Evolutionary conservation across 1,140 invertebrate genomes (phyloP).

Genomic region (Pteromalus puparum): DNA sequence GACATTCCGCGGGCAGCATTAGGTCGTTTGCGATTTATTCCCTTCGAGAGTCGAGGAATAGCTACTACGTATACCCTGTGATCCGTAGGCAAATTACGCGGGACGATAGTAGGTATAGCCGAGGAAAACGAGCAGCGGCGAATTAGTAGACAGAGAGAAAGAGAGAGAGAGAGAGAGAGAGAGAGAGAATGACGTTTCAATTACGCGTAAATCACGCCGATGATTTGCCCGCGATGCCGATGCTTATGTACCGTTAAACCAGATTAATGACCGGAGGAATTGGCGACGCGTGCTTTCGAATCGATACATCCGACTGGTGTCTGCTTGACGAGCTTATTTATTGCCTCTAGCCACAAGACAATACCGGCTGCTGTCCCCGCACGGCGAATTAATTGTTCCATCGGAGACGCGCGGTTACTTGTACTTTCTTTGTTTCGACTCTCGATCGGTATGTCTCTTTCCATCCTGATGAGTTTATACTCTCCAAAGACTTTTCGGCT

Average conservation of each 20-base stretch:
- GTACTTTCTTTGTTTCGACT: conserved; percentile 7
- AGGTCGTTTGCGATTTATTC: conserved; percentile 33
- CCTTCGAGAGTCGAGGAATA: background rate
- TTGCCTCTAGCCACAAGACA: background rate
- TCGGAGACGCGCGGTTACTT: background rate
- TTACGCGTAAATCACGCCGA: conserved; percentile 47
- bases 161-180: background rate
- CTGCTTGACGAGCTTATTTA: conserved; percentile 4
- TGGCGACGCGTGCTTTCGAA: conserved; percentile 12
- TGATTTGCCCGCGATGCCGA: conserved; percentile 17
- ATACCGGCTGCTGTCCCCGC: background rate
- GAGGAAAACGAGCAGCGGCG: conserved; percentile 28
- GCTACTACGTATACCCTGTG: background rate
- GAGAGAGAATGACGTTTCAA: conserved; percentile 45
- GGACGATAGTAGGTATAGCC: conserved; percentile 2
- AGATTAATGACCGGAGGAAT: conserved; percentile 36
- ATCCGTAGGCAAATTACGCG: conserved; percentile 17
- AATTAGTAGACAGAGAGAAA: background rate
- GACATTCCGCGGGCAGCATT: conserved; percentile 45
- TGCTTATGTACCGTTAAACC: conserved; percentile 46
- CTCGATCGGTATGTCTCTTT: background rate
- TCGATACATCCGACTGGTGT: background rate
- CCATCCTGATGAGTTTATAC: background rate
- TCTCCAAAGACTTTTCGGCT: background rate
- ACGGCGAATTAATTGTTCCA: background rate